Conservation (phyloP, 2,113 vertebrate species). For the Pseudorasbora parva region DNA sequence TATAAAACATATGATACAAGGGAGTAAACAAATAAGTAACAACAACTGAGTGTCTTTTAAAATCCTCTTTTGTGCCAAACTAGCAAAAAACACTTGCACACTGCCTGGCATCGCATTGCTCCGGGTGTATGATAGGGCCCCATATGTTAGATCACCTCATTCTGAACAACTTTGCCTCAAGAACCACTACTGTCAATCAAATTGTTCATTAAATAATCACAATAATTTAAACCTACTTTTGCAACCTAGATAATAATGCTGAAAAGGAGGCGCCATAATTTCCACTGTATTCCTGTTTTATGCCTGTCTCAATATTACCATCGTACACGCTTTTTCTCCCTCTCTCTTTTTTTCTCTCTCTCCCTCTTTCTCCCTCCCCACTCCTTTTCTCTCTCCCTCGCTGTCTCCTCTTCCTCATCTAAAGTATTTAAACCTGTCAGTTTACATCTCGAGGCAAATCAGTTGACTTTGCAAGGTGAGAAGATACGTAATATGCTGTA, state of each 20-base stretch:
- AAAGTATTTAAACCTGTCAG: conserved; percentile 13
- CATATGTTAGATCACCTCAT: too few relatives aligned
- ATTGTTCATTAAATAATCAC: too few relatives aligned
- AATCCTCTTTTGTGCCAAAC: too few relatives aligned
- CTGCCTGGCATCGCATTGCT: too few relatives aligned
- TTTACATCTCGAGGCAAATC: neutral
- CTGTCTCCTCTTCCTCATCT: neutral
- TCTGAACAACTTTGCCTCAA: too few relatives aligned
- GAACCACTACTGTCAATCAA: too few relatives aligned
- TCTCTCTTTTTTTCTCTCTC: neutral
- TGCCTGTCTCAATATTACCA: neutral
- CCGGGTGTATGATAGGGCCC: too few relatives aligned
- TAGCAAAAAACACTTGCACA: too few relatives aligned
- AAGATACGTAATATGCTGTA: neutral
- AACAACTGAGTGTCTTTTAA: too few relatives aligned
- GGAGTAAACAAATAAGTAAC: too few relatives aligned
- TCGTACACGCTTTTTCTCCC: neutral
- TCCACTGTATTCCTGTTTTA: neutral
- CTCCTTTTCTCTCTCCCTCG: neutral
- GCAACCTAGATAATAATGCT: neutral
- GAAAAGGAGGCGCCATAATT: neutral
- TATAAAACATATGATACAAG: too few relatives aligned
- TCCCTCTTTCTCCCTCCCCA: neutral
- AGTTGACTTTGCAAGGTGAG: neutral
- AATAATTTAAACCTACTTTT: too few relatives aligned